Percentiles rank a stretch among this genome's conserved stretches.
phyloP scores from a whole-genome alignment of 2,888 invertebrate genomes.

The Agriopis leucophaearia region DNA sequence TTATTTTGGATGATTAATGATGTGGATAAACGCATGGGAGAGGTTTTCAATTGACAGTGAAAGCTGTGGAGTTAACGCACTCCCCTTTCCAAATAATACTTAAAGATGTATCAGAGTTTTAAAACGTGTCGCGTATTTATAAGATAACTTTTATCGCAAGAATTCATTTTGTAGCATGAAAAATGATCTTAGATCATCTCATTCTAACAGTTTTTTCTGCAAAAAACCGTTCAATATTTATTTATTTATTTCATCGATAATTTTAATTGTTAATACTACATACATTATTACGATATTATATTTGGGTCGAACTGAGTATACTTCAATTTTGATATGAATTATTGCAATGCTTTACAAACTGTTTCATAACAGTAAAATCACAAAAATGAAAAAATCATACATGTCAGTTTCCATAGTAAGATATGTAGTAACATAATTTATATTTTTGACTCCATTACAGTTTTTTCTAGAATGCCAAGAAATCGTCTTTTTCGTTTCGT shows the following conservation, averaged over 20 bases:
- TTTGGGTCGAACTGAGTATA: too few species aligned
- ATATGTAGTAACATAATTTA: neutral
- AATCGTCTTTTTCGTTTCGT: too few species aligned
- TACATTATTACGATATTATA: too few species aligned
- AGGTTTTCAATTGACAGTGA: conserved; percentile 76
- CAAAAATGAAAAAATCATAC: too few species aligned
- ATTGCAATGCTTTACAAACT: too few species aligned
- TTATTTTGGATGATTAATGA: conserved; percentile 80
- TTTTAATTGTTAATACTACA: too few species aligned
- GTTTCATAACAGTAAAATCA: too few species aligned
- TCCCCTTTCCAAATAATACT: conserved; percentile 69
- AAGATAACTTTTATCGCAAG: conserved; percentile 56
- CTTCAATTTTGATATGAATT: too few species aligned
- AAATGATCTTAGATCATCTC: conserved; percentile 50
- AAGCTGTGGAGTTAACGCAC: conserved; percentile 67
- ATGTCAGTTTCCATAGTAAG: too few species aligned
- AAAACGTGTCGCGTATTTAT: conserved; percentile 58
- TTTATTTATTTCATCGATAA: too few species aligned
- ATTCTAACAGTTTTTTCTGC: too few species aligned
- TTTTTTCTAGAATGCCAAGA: neutral
- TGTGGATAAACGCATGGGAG: conserved; percentile 69
- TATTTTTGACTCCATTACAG: neutral
- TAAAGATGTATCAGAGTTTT: conserved; percentile 61
- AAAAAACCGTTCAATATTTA: too few species aligned
- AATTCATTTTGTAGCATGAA: conserved; percentile 59